Base-by-base conservation (phyloP, 2,888 invertebrate genomes). In the Ametastegia equiseti region DNA sequence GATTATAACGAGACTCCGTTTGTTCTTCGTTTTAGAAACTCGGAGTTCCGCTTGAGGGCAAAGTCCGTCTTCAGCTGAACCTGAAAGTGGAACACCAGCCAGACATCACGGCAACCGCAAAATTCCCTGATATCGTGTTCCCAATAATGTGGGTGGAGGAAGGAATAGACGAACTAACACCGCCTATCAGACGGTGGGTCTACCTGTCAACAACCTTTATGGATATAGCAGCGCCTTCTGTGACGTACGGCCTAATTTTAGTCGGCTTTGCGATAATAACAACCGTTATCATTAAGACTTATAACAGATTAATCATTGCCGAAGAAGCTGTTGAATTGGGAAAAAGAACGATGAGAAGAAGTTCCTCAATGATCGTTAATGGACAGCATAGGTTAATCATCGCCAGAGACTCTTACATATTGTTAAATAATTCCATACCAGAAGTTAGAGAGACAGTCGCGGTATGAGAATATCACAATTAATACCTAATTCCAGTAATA, bases 71-170 rank as follows among this genome's bases (percentile, higher is more conserved):
- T 0, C 97, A 97, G 85, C 92, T 97, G 60, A 97, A 97, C 89
- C 90, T 97, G 81, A 96, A 96, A 89, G 96, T 97, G 9, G 95
- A 96, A 82, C 94, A 94, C 13, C 96, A 97, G 0, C 94, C 94
- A 1, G 93, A 95, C 84, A 95, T 97, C 65, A 93, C 94, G 84
- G 94, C 95, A 4, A 97, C 97, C 13, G 92, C 95, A 84, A 94
- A 95, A 83, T 97, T 97, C 87, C 96, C 96, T 0, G 95, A 95
- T 88, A 96, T 96, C 78, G 93, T 96, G 7, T 97, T 97, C 89
- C 97, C 97, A 0, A 95, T 97, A 57, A 97, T 97, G 96, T 97
- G 97, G 97, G 86, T 97, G 1, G 97, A 97, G 91, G 97, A 97
- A 95, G 97, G 97, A 13, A 94, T 97, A 60, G 95, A 95, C 79